phyloP scores from a whole-genome alignment of 2,113 vertebrate species.

The Anser cygnoides region DNA sequence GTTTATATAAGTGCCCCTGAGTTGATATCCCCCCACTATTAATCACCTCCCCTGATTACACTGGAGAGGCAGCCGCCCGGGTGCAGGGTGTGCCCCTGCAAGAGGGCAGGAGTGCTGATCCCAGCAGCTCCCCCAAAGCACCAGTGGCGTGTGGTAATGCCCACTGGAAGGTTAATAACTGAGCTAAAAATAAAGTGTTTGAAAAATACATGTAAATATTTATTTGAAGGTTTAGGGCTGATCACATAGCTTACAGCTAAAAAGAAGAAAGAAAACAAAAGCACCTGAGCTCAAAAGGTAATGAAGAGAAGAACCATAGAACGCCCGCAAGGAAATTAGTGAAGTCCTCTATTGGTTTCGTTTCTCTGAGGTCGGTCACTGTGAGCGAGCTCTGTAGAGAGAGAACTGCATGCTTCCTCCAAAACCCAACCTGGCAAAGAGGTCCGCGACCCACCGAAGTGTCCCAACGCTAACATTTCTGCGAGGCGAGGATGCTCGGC shows the following conservation, averaged over 20 bases:
- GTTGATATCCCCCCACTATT: background rate
- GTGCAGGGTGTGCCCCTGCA: background rate
- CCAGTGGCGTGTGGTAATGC: background rate
- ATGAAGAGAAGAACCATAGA: background rate
- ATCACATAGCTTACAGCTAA: background rate
- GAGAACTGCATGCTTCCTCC: background rate
- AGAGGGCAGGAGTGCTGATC: background rate
- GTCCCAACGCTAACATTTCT: accelerated
- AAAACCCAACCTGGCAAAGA: background rate
- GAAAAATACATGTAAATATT: background rate
- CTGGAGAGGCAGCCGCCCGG: background rate
- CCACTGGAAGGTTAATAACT: background rate
- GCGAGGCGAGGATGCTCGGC: background rate
- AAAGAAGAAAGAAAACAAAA: no score
- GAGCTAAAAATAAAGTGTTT: background rate
- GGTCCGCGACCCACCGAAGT: background rate
- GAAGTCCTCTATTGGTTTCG: background rate
- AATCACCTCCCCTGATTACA: background rate
- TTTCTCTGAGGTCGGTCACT: background rate
- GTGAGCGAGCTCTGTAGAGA: background rate
- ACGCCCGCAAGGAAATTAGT: background rate
- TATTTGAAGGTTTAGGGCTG: background rate
- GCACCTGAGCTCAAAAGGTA: background rate
- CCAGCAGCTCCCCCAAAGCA: background rate
- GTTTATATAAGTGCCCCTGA: background rate